Evolutionary conservation across 2,797 vertebrate species (phyloP).

Genomic region (Hafferia zeledoni): DNA sequence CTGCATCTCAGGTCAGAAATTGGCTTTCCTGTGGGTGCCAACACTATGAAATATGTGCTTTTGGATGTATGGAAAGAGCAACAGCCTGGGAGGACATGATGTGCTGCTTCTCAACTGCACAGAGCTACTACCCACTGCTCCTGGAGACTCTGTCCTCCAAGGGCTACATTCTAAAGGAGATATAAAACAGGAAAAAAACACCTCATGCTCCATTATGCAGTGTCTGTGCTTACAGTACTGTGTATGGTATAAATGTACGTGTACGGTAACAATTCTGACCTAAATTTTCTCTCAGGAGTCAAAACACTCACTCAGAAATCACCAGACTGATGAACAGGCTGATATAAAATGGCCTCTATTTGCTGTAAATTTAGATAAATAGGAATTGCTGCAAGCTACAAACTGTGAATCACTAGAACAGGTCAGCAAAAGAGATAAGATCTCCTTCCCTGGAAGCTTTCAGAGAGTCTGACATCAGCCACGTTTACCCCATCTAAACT

Average conservation of each 20-base stretch:
- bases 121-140: not conserved
- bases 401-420: not conserved
- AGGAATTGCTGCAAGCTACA: not conserved
- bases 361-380: not conserved
- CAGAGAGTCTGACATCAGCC: not conserved
- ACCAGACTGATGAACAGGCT: not conserved
- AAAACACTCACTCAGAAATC: not conserved
- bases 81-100: not conserved
- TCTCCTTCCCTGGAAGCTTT: not conserved
- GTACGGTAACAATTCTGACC: not conserved
- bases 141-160: not conserved
- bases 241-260: not conserved
- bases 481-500: not conserved
- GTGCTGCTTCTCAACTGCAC: not conserved
- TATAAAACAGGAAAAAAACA: not conserved
- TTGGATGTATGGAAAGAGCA: not conserved
- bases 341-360: not conserved
- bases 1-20: not conserved
- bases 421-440: not conserved
- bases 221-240: not conserved
- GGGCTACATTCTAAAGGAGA: not conserved
- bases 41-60: not conserved
- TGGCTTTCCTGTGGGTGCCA: fast-evolving
- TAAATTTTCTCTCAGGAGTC: not conserved
- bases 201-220: not conserved